These are phyloP conservation scores for Heliconius ismenius DNA, from an alignment of 2,888 invertebrate genomes.

Conservation along the genomic window DNA sequence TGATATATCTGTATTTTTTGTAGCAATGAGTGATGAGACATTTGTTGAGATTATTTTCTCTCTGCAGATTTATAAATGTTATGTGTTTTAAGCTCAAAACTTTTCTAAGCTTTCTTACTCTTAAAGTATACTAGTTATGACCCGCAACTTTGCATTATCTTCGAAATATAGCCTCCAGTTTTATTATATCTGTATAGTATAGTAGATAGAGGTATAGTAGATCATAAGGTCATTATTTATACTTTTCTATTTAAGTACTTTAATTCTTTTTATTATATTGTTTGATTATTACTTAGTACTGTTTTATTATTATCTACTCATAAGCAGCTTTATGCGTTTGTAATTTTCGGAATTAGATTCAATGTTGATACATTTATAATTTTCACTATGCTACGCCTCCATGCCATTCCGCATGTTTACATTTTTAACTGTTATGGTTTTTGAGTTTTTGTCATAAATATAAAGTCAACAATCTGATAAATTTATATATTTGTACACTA, in stretches of 20 bases:
- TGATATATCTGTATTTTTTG: too few species aligned
- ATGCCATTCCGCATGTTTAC: not conserved
- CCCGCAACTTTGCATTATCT: not conserved
- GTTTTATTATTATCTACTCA: not conserved
- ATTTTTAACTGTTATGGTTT: constrained; percentile 18
- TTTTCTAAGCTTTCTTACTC: not conserved
- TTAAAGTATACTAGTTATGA: not conserved
- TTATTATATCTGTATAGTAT: not conserved
- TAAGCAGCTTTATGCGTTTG: not conserved
- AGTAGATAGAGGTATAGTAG: too few species aligned
- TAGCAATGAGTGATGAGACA: too few species aligned
- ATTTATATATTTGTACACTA: not conserved
- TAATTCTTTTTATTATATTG: not conserved
- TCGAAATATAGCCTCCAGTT: not conserved
- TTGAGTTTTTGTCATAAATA: not conserved
- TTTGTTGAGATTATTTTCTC: too few species aligned
- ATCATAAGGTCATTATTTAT: not conserved
- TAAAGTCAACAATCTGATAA: not conserved
- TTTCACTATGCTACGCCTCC: not conserved
- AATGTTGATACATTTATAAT: not conserved
- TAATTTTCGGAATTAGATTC: not conserved
- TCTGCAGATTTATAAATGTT: not conserved
- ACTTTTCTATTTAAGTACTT: not conserved
- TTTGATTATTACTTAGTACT: not conserved
- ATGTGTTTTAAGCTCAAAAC: not conserved